A percentile compares a stretch with the other conserved stretches of the same genome.
Evolutionary conservation across 2,888 invertebrate species (phyloP).

Genomic region (Phyllotreta striolata): DNA sequence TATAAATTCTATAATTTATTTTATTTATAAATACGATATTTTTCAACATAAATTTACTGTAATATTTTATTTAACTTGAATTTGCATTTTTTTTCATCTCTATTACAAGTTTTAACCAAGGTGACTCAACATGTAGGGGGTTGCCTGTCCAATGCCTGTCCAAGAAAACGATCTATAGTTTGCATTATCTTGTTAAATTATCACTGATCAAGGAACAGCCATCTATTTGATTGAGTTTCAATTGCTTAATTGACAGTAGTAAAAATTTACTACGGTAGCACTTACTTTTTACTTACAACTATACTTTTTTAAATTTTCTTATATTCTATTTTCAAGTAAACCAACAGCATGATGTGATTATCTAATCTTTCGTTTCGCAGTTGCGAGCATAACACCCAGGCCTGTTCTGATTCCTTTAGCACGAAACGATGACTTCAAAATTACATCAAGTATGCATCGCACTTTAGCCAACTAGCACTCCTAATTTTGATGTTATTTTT

Average conservation of each 20-base stretch:
- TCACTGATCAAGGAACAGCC: too few relatives aligned
- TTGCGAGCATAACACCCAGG: slow-evolving; percentile 46
- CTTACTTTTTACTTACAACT: slow-evolving; percentile 34
- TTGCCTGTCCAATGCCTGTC: too few relatives aligned
- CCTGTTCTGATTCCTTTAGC: slow-evolving; percentile 54
- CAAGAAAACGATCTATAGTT: too few relatives aligned
- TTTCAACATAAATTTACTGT: too few relatives aligned
- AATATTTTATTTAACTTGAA: too few relatives aligned
- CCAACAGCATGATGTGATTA: slow-evolving; percentile 20
- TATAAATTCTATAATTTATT: too few relatives aligned
- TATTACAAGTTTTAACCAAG: too few relatives aligned
- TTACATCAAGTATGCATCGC: slow-evolving; percentile 59
- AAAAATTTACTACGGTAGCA: too few relatives aligned
- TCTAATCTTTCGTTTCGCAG: slow-evolving; percentile 19
- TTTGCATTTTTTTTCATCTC: too few relatives aligned
- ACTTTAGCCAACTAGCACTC: slow-evolving; percentile 19
- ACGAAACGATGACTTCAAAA: slow-evolving; percentile 55
- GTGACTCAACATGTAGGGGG: too few relatives aligned
- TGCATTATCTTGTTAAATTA: too few relatives aligned
- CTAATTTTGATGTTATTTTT: slow-evolving; percentile 22
- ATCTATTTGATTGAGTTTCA: neutral
- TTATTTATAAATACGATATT: too few relatives aligned
- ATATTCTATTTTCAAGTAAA: slow-evolving; percentile 8
- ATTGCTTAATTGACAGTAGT: neutral
- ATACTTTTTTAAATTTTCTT: slow-evolving; percentile 35